A percentile compares a stretch with the other conserved stretches of the same genome.
Evolutionary conservation across 2,113 vertebrate genomes (phyloP).

Genomic region (Tinamus guttatus): DNA sequence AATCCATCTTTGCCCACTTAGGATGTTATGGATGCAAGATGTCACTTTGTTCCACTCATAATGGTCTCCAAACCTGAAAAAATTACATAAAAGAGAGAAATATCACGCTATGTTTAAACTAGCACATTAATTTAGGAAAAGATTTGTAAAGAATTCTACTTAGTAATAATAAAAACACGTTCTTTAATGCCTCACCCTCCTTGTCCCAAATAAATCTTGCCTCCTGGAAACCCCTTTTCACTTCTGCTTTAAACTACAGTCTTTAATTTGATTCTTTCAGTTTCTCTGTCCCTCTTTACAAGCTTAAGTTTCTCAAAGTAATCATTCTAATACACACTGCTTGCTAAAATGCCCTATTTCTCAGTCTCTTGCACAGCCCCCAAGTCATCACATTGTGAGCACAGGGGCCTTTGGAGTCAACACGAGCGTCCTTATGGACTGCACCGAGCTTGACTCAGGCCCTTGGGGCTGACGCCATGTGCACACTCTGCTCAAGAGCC

Average conservation of each 20-base stretch:
- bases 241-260: neutral
- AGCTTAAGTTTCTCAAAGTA: neutral
- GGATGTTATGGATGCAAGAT: conserved; percentile 97
- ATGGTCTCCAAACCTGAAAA: conserved; percentile 86
- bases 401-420: neutral
- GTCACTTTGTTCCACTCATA: conserved; percentile 99
- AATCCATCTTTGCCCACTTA: conserved; percentile 97
- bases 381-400: neutral
- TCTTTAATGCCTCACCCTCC: neutral
- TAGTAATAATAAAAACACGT: neutral
- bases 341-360: neutral
- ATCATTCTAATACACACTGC: neutral
- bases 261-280: neutral
- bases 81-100: neutral
- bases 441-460: neutral
- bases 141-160: neutral
- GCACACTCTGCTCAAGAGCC: neutral
- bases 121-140: neutral
- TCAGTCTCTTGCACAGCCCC: neutral
- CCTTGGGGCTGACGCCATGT: neutral
- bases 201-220: neutral
- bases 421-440: neutral
- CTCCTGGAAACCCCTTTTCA: neutral
- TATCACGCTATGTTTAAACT: neutral
- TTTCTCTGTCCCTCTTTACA: neutral